Percentiles rank a stretch among this genome's conserved stretches.
phyloP scores from a whole-genome alignment of 2,113 vertebrate species.

The Xiphophorus hellerii region DNA sequence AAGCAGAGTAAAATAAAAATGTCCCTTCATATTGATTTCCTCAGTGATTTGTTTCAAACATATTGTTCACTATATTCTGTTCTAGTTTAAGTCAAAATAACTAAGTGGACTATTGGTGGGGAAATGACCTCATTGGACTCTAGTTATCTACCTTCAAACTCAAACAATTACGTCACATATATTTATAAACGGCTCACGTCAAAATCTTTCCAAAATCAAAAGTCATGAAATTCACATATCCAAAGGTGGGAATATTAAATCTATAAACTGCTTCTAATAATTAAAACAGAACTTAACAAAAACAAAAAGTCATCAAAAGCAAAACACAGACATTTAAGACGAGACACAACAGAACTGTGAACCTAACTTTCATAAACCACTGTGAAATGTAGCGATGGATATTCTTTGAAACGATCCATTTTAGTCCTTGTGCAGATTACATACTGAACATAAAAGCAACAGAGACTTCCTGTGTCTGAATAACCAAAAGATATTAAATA shows the following conservation, averaged over 20 bases:
- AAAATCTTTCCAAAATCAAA: conserved; percentile 36
- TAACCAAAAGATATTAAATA: conserved; percentile 42
- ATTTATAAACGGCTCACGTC: conserved; percentile 40
- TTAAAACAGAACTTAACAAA: conserved; percentile 41
- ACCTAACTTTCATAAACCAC: conserved; percentile 36
- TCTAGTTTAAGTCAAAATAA: conserved; percentile 40
- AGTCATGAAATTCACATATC: conserved; percentile 47
- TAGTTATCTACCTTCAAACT: conserved; percentile 29
- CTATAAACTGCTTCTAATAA: conserved; percentile 28
- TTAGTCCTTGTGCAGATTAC: conserved; percentile 49
- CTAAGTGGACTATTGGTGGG: conserved; percentile 13
- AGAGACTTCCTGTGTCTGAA: conserved; percentile 31
- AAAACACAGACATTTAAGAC: conserved; percentile 22
- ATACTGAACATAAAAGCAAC: conserved; percentile 22
- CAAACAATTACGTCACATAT: conserved; percentile 24
- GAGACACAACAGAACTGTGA: conserved; percentile 32
- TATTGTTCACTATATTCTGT: conserved; percentile 53
- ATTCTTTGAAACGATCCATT: conserved; percentile 32
- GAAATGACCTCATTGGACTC: conserved; percentile 25
- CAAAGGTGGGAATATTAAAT: conserved; percentile 26
- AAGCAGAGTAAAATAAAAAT: conserved; percentile 27
- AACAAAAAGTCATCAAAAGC: conserved; percentile 37
- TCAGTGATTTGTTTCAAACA: conserved; percentile 32
- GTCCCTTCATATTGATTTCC: conserved; percentile 33
- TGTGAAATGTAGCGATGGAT: conserved; percentile 31